Conservation (phyloP, 1,140 invertebrate genomes). For the Sminthurinus signatus region DNA sequence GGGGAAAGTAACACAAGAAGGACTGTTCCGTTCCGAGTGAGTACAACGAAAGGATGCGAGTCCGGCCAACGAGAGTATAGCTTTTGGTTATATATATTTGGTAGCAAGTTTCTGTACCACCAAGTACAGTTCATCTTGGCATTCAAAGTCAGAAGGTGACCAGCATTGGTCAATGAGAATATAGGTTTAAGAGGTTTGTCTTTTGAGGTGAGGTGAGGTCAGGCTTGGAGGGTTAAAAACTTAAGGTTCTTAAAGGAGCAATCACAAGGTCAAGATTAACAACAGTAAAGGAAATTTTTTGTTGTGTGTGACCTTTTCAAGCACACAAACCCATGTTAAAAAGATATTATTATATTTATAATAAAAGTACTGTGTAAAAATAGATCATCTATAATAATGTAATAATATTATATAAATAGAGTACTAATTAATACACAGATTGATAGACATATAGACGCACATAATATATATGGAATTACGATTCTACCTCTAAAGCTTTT, state of each 20-base stretch:
- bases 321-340: slow-evolving; percentile 23
- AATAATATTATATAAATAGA: too few relatives aligned
- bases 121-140: slow-evolving; percentile 20
- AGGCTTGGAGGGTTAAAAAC: slow-evolving; percentile 3
- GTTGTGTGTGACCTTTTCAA: slow-evolving; percentile 17
- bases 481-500: too few relatives aligned
- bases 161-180: slow-evolving; percentile 27
- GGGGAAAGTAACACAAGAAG: slow-evolving; percentile 31
- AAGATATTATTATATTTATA: too few relatives aligned
- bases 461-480: too few relatives aligned
- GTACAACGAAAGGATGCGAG: slow-evolving; percentile 19
- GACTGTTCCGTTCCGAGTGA: slow-evolving; percentile 24
- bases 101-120: slow-evolving; percentile 18
- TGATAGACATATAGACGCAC: too few relatives aligned
- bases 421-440: too few relatives aligned
- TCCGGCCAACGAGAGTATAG: slow-evolving; percentile 24
- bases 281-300: neutral
- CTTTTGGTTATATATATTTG: neutral
- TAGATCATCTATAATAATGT: too few relatives aligned
- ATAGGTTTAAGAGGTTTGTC: slow-evolving; percentile 22
- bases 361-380: too few relatives aligned
- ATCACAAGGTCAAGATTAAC: slow-evolving; percentile 2
- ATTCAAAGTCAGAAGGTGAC: slow-evolving; percentile 19
- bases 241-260: neutral
- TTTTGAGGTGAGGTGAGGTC: too few relatives aligned